Base-by-base conservation (phyloP, 2,113 vertebrate species). In the Pheucticus melanocephalus region DNA sequence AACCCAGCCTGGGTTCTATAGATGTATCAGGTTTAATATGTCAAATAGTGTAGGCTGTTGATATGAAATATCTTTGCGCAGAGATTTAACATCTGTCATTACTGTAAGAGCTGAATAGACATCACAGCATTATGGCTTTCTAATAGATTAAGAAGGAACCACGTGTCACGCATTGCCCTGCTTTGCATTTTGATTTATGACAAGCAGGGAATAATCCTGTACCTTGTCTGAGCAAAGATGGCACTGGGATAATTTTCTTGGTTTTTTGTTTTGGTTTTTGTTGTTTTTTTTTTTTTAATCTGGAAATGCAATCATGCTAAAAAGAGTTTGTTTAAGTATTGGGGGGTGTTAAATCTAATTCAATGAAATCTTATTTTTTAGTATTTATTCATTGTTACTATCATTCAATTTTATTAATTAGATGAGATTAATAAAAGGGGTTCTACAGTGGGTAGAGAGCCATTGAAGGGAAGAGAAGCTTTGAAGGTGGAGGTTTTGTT, bases 171-270 rank as follows among this genome's bases (percentile, higher is more conserved):
- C 47, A 15, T 88, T 88, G 40, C 69, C 37, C 64, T 82, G 56
- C 82, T 96, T 95, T 88, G 86, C 81, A 88, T 88, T 93, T 94
- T 79, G 88, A 94, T 53, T 5, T 19, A 11, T 54, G 78, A 70
- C 72, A 86, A 68, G 72, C 80, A 53, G 57, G 23, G 82, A 94
- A 24, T 94, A 86, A 96, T 91, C 84, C 90, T 61, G 18, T 50
- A 37, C 65, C 84, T 89, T 73, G 6, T 19, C 54, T 73, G 80
- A 70, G 75, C 70, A 79, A 57, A 88, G 83, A 51, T 96, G 86
- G 47, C 44, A 9, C 45, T 24, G 44, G 75, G 83, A 79, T 84
- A 78, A 30, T 68, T 82, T 92, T 50, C n/a, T 93, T 50, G 39
- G 13, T 61, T 72, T 6, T n/a, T 60, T 33, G 11, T 2, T 13